A percentile compares a stretch with the other conserved stretches of the same genome.
Conservation (phyloP, 2,888 invertebrate genomes). For the Dryococelus australis region DNA sequence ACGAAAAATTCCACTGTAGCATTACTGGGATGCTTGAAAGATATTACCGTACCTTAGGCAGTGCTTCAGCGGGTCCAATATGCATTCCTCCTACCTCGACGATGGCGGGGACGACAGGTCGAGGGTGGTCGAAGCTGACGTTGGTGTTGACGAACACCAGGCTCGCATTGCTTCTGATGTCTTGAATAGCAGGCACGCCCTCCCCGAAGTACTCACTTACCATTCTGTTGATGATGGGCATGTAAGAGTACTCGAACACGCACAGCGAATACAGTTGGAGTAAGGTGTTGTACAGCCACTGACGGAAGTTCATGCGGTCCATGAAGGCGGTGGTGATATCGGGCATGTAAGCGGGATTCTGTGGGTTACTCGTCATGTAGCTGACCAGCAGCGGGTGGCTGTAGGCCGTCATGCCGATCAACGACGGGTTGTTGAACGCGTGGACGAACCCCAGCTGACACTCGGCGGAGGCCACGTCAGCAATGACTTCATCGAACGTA, state of each 20-base stretch:
- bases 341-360: conserved; percentile 38
- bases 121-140: conserved; percentile 50
- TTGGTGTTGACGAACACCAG: conserved; percentile 59
- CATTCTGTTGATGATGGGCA: conserved; percentile 36
- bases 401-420: conserved; percentile 41
- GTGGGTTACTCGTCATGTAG: conserved; percentile 37
- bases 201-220: conserved; percentile 46
- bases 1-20: too few species aligned
- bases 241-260: neutral
- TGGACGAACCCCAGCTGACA: conserved; percentile 40
- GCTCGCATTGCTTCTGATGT: conserved; percentile 60
- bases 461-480: conserved; percentile 36
- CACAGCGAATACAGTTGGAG: conserved; percentile 22
- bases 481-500: conserved; percentile 41
- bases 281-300: conserved; percentile 40
- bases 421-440: conserved; percentile 38
- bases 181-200: conserved; percentile 51
- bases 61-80: conserved; percentile 54
- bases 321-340: conserved; percentile 34
- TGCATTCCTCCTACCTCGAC: conserved; percentile 60
- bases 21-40: too few species aligned
- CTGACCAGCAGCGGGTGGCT: conserved; percentile 35
- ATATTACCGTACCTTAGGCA: conserved; percentile 55
- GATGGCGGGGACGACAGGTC: conserved; percentile 57
- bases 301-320: conserved; percentile 41